Evolutionary conservation across 23 tunicate genomes (phyloP).

Genomic region (Ciona savignyi): DNA sequence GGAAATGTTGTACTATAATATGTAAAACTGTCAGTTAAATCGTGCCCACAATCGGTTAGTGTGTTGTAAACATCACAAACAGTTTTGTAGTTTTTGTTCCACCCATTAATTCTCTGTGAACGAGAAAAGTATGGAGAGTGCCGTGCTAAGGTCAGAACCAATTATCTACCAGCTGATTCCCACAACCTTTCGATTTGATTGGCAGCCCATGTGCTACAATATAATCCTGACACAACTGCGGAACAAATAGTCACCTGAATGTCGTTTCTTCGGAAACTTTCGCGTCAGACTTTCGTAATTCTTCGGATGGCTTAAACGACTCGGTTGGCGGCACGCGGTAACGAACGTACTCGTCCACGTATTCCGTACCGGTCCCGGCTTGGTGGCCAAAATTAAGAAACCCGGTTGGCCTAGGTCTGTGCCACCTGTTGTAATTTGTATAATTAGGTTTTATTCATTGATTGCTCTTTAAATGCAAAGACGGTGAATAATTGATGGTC

Average conservation of each 20-base stretch:
- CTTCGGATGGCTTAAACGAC: conserved; percentile 59
- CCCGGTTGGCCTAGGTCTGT: conserved; percentile 66
- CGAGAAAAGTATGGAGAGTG: too few species aligned
- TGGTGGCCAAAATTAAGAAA: conserved; percentile 64
- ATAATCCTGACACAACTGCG: not conserved
- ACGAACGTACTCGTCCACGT: conserved; percentile 51
- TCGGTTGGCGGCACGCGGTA: conserved; percentile 40
- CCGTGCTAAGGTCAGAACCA: too few species aligned
- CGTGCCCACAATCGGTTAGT: too few species aligned
- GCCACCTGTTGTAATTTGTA: conserved; percentile 51
- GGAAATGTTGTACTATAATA: too few species aligned
- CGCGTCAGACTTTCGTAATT: conserved; percentile 46
- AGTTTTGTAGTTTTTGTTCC: too few species aligned
- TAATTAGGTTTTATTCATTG: too few species aligned
- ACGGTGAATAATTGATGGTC: not conserved
- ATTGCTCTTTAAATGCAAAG: not conserved
- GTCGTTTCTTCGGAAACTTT: conserved; percentile 76
- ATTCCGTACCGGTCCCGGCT: conserved; percentile 33
- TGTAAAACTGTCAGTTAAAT: too few species aligned
- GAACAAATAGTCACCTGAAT: conserved; percentile 31
- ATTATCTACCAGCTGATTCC: too few species aligned
- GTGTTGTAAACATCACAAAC: too few species aligned
- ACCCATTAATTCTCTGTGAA: too few species aligned
- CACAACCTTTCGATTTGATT: too few species aligned
- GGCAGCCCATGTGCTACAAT: too few species aligned